Conservation (phyloP, 2,797 vertebrate species). For the Scyliorhinus canicula region DNA sequence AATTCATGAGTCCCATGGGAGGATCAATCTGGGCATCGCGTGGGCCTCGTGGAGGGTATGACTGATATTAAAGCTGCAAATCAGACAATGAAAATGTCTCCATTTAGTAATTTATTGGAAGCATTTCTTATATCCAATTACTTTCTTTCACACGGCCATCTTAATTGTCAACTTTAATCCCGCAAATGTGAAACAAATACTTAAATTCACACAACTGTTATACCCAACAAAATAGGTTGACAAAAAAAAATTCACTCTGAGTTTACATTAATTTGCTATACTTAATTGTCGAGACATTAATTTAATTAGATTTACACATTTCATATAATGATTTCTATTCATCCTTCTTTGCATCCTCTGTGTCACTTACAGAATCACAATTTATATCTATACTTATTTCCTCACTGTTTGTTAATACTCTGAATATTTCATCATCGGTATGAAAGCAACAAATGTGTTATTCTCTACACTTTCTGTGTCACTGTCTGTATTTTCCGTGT, state of each 20-base stretch:
- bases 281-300: background rate
- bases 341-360: background rate
- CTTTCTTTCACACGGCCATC: background rate
- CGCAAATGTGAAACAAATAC: background rate
- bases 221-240: background rate
- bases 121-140: background rate
- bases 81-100: background rate
- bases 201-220: background rate
- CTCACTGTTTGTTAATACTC: background rate
- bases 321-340: background rate
- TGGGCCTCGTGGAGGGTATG: no score
- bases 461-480: background rate
- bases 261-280: background rate
- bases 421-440: background rate
- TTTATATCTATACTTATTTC: background rate
- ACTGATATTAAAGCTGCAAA: background rate
- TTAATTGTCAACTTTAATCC: background rate
- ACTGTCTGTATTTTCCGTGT: background rate
- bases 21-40: no score
- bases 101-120: background rate
- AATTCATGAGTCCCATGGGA: no score
- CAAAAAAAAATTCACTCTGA: background rate
- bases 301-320: background rate
- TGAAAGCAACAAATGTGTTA: background rate
- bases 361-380: background rate